These are phyloP conservation scores for Phymatocera aterrima DNA, from an alignment of 2,888 invertebrate genomes.

Conservation along the genomic window DNA sequence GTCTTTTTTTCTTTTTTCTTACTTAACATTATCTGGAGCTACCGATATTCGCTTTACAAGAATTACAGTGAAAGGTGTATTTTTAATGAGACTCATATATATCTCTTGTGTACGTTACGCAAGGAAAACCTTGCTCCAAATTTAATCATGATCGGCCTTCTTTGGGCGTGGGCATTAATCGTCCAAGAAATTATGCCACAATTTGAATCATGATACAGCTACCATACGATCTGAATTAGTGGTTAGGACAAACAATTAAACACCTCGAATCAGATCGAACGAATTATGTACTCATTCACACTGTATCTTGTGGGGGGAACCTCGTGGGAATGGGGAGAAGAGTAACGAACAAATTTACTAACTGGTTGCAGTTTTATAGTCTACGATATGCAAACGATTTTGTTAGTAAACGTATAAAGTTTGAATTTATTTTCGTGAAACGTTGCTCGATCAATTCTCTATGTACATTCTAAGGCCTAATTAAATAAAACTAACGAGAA, in stretches of 20 bases:
- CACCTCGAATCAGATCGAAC: not conserved
- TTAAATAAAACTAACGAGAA: not conserved
- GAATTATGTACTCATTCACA: too few relatives aligned
- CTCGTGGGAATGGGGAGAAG: too few relatives aligned
- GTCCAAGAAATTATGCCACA: not conserved
- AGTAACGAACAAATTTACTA: too few relatives aligned
- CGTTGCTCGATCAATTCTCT: constrained; percentile 23
- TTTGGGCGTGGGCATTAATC: constrained; percentile 36
- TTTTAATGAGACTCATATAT: constrained; percentile 32
- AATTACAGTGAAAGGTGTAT: constrained; percentile 45
- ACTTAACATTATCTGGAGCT: not conserved
- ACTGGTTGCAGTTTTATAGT: too few relatives aligned
- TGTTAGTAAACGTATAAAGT: not conserved
- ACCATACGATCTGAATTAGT: not conserved
- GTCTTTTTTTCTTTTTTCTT: not conserved
- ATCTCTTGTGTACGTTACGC: constrained; percentile 1
- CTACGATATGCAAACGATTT: too few relatives aligned
- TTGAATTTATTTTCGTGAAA: too few relatives aligned
- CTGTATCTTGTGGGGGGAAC: too few relatives aligned
- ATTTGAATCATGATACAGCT: not conserved
- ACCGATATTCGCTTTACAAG: constrained; percentile 11
- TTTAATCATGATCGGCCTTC: not conserved
- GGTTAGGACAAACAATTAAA: not conserved
- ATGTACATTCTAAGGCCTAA: constrained; percentile 25
- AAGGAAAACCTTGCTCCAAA: constrained; percentile 46